Base-by-base conservation (phyloP, 2,888 invertebrate species). In the Amiota mariae region DNA sequence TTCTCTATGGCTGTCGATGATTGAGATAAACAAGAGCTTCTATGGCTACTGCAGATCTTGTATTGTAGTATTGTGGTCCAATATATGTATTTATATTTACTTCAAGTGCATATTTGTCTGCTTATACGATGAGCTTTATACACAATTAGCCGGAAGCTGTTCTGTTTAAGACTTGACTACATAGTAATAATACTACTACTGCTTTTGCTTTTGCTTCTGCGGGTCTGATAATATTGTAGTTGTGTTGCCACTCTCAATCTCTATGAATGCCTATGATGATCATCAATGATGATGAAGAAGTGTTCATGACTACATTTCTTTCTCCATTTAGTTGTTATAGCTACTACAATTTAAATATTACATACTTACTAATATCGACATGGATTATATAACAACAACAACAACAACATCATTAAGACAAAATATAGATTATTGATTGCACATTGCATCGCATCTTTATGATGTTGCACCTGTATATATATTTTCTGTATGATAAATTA, bases 1-100 rank as follows among this genome's bases (percentile, higher is more conserved):
- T 15, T 12, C 12, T 15, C 59, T 79, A 81, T 76, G 77, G 77
- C 76, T 79, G 78, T 75, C 82, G 82, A 82, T 82, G 82, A 82
- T 84, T 84, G 83, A 81, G 84, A 82, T 82, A 80, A 82, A 82
- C 83, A 84, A 36, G 73, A 75, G 75, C n/a, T n/a, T 2, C 79
- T 76, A 74, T 6, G 13, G 72, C 75, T 36, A 6, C 36, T 4
- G 36, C 36, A 6, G 36, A 36, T 36, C 36, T 36, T 36, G 3
- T 24, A 24, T n/a, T n/a, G 36, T 36, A 36, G 4, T 36, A 36
- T 36, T 36, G 6, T 36, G 8, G 36, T 36, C 36, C 36, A 36
- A 6, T 36, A 24, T 24, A 24, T 24, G 24, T 24, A 24, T 24
- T 6, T 36, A 36, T 36, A 36, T 36, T 2, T 36, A 36, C 2